phyloP scores from a whole-genome alignment of 2,888 invertebrate genomes.

The Chrysolina haemoptera region DNA sequence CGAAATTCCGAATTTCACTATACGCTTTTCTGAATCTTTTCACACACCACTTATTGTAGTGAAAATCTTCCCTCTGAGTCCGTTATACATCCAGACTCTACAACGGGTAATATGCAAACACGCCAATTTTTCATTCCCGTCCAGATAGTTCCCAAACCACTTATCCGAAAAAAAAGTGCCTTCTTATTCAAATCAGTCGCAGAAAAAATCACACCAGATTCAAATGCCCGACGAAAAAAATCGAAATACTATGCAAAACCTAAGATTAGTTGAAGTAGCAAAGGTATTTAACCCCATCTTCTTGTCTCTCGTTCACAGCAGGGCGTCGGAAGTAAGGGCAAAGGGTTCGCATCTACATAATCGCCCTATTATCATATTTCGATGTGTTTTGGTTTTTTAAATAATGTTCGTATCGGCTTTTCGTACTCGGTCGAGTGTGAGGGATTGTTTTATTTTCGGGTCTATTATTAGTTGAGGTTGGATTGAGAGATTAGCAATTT shows the following conservation, averaged over 20 bases:
- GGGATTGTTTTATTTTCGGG: slow-evolving; percentile 60
- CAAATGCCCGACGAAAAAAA: slow-evolving; percentile 49
- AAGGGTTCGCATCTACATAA: slow-evolving; percentile 64
- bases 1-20: too few species aligned
- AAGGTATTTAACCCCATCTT: slow-evolving; percentile 58
- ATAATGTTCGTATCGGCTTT: slow-evolving; percentile 49
- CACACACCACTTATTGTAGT: background rate
- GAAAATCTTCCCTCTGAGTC: background rate
- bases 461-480: slow-evolving; percentile 54
- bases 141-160: slow-evolving; percentile 48
- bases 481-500: slow-evolving; percentile 54
- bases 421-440: slow-evolving; percentile 59
- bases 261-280: slow-evolving; percentile 51
- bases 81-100: slow-evolving; percentile 23
- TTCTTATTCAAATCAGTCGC: slow-evolving; percentile 46
- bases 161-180: slow-evolving; percentile 39
- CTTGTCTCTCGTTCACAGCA: slow-evolving; percentile 56
- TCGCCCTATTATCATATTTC: slow-evolving; percentile 64
- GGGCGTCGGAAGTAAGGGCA: slow-evolving; percentile 50
- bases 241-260: slow-evolving; percentile 54
- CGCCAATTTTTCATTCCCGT: slow-evolving; percentile 39
- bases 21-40: too few species aligned
- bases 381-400: slow-evolving; percentile 62
- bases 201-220: slow-evolving; percentile 48
- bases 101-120: slow-evolving; percentile 35